Evolutionary conservation across 2,113 vertebrate genomes (phyloP), one percentile per base, ranked within the genome.

Genomic region (Myrmophylax atrothorax): DNA sequence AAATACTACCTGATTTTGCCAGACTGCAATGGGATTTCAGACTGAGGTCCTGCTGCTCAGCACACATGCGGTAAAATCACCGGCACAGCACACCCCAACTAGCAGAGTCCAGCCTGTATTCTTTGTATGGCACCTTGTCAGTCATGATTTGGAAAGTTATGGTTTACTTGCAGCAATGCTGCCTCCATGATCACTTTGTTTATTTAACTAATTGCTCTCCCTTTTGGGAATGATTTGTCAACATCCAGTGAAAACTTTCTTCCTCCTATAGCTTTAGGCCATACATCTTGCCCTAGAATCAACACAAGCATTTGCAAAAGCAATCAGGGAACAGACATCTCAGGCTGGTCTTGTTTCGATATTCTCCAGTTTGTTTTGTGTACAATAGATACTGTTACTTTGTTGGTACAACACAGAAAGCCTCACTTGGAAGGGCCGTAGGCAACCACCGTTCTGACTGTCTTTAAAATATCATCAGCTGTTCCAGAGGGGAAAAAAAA

Each of bases 391-490:
- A 73, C 37, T 53, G 68, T 40, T 50, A 72, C 37, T 79, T 84
- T 49, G 31, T 67, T 84, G 33, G 56, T 78, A 52, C 60, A 77
- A 78, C 68, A 73, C 6, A 44, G 33, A 88, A 72, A 53, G 33
- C 33, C 47, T 87, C 87, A n/a, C 64, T 60, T 70, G 59, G 55
- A 92, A 83, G 18, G 58, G 70, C 86, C 3, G 0, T 31, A 64
- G 76, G 76, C 12, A 5, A 73, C 37, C 42, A 78, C 33, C 53
- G 40, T 53, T 72, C 70, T 87, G 37, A 12, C 58, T 89, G 59
- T 40, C 70, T 91, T 74, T 84, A 76, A 92, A 94, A 92, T 76
- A 89, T 25, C 68, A 72, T 76, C 80, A 87, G 35, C 42, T 73
- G 33, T 58, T 82, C 53, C 16, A 70, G 38, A 3, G 23, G 23